Percentiles rank a stretch among this genome's conserved stretches.
Evolutionary conservation across 2,113 vertebrate genomes (phyloP).

Genomic region (Zootoca vivipara): DNA sequence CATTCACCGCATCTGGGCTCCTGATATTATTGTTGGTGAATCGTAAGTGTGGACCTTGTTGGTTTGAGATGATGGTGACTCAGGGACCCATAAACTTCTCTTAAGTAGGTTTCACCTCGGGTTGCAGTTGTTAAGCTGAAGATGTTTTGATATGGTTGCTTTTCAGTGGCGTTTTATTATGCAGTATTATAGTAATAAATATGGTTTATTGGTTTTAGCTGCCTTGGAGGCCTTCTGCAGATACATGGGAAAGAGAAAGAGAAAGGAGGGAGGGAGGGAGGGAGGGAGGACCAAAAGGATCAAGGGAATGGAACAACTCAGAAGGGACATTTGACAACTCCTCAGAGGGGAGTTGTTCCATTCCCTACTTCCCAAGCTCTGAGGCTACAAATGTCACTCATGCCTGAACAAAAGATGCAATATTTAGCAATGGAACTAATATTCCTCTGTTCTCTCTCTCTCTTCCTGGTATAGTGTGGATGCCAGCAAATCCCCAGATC

Average conservation of each 20-base stretch:
- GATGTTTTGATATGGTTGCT: not conserved
- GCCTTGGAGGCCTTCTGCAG: too few relatives aligned
- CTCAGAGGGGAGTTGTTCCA: too few relatives aligned
- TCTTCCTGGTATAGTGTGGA: slow-evolving; percentile 74
- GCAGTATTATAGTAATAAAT: not conserved
- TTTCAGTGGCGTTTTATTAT: not conserved
- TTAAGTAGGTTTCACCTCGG: too few relatives aligned
- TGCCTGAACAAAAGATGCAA: not conserved
- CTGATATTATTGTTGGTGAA: slow-evolving; percentile 82
- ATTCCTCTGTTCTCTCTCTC: not conserved
- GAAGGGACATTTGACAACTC: too few relatives aligned
- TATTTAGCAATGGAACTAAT: not conserved
- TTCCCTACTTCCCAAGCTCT: not conserved
- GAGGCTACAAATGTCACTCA: too few relatives aligned
- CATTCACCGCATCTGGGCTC: slow-evolving; percentile 81
- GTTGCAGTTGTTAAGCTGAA: too few relatives aligned
- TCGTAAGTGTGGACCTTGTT: slow-evolving; percentile 68
- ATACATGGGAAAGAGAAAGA: not conserved
- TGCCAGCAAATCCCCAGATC: slow-evolving; percentile 74
- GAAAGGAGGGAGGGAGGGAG: not conserved
- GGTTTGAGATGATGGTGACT: not conserved
- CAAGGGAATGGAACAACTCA: too few relatives aligned
- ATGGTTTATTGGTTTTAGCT: not conserved
- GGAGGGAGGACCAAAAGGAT: not conserved
- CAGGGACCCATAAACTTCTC: not conserved